These are phyloP conservation scores for Drosophila micromelanica DNA, from an alignment of 1,140 invertebrate species.

Conservation along the genomic window DNA sequence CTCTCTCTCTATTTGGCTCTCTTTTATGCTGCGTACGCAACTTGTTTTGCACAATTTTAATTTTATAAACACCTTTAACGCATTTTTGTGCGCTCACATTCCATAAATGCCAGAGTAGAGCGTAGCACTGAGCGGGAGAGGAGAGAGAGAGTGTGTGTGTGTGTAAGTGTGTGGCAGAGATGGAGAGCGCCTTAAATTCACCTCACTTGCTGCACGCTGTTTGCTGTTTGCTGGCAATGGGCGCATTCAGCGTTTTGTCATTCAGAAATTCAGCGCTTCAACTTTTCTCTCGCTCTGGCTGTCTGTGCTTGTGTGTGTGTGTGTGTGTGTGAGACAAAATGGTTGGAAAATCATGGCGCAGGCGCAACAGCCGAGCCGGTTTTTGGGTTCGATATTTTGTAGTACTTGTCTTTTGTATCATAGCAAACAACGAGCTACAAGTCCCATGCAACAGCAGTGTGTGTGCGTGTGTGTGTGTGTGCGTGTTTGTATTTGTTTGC, in stretches of 20 bases:
- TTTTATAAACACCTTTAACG: slow-evolving; percentile 83
- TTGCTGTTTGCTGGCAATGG: slow-evolving; percentile 15
- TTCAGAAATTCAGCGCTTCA: slow-evolving; percentile 70
- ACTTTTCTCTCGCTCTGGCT: slow-evolving; percentile 23
- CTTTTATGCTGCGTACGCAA: slow-evolving; percentile 52
- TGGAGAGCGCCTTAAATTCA: slow-evolving; percentile 47
- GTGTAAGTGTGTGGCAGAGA: slow-evolving; percentile 9
- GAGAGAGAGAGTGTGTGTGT: neutral
- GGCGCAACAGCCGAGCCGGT: slow-evolving; percentile 61
- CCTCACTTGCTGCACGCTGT: slow-evolving; percentile 51
- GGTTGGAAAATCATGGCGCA: slow-evolving; percentile 79
- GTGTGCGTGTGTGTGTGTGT: slow-evolving; percentile 2
- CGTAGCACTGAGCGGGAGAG: slow-evolving; percentile 7
- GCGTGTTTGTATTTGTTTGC: slow-evolving; percentile 8
- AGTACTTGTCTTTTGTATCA: slow-evolving; percentile 34
- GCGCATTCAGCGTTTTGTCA: slow-evolving; percentile 56
- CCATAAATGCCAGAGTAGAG: slow-evolving; percentile 68
- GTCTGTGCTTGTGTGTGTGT: slow-evolving; percentile 11
- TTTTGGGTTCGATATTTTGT: slow-evolving; percentile 56
- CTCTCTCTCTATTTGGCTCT: slow-evolving; percentile 14
- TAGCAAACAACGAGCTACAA: slow-evolving; percentile 30
- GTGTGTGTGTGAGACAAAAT: slow-evolving; percentile 71
- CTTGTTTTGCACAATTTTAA: slow-evolving; percentile 83
- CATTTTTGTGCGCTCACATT: slow-evolving; percentile 82
- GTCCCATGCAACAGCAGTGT: slow-evolving; percentile 3